Evolutionary conservation across 2,888 invertebrate genomes (phyloP).

Genomic region (Litoditis marina): DNA sequence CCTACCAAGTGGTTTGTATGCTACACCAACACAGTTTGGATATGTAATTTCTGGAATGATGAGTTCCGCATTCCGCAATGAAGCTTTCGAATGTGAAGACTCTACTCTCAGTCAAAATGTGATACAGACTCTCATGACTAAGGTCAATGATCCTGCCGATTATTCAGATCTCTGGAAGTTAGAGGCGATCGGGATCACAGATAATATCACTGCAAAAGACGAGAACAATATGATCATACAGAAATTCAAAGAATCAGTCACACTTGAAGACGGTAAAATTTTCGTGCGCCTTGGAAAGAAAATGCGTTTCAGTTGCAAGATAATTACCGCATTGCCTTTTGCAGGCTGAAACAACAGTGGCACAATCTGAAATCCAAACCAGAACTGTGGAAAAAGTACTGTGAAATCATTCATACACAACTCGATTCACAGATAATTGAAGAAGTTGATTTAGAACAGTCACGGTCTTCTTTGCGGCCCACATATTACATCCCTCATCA

Average conservation of each 20-base stretch:
- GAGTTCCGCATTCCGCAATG: no score
- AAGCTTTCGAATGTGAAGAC: no score
- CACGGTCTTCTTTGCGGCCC: neutral
- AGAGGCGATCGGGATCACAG: neutral
- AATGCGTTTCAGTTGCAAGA: neutral
- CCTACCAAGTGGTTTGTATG: no score
- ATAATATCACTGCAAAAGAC: neutral
- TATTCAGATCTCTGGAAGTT: neutral
- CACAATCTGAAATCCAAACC: neutral
- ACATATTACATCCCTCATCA: conserved; percentile 38
- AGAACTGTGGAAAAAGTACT: conserved; percentile 10
- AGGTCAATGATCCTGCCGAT: no score
- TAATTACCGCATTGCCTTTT: conserved; percentile 6
- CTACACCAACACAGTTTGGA: no score
- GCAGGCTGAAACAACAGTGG: neutral
- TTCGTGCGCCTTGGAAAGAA: neutral
- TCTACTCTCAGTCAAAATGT: no score
- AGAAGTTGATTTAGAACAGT: conserved; percentile 17
- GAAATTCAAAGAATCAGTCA: neutral
- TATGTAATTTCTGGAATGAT: no score
- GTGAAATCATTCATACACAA: conserved; percentile 17
- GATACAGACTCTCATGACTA: no score
- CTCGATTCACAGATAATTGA: conserved; percentile 24
- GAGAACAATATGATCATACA: neutral
- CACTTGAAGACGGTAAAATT: neutral